Evolutionary conservation across 2,888 invertebrate species (phyloP).

Genomic region (Dascillus cervinus): DNA sequence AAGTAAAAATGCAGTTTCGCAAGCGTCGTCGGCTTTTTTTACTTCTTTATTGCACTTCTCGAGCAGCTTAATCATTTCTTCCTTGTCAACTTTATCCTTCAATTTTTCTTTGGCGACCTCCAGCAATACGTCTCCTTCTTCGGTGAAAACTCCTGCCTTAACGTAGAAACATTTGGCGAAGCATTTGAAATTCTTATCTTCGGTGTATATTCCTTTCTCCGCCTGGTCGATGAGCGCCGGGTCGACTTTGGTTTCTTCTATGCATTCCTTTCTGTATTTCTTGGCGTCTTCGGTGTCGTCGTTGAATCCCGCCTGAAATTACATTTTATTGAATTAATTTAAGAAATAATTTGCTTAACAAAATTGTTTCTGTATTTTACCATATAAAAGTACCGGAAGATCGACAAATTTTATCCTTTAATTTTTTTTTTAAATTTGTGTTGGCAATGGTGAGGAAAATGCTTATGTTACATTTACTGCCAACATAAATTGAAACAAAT

Average conservation of each 20-base stretch:
- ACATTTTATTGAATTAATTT: no score
- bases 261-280: slow-evolving; percentile 23
- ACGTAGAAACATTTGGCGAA: slow-evolving; percentile 45
- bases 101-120: slow-evolving; percentile 39
- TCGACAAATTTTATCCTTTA: no score
- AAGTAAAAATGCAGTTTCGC: slow-evolving; percentile 21
- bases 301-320: background rate
- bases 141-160: slow-evolving; percentile 42
- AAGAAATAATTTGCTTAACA: no score
- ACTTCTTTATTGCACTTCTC: slow-evolving; percentile 43
- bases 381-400: no score
- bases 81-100: slow-evolving; percentile 39
- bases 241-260: slow-evolving; percentile 31
- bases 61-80: slow-evolving; percentile 33
- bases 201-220: slow-evolving; percentile 43
- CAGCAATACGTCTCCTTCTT: slow-evolving; percentile 9
- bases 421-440: no score
- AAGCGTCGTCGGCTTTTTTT: slow-evolving; percentile 33
- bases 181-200: slow-evolving; percentile 43
- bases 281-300: no score
- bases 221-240: slow-evolving; percentile 28
- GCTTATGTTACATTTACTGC: no score
- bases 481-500: no score
- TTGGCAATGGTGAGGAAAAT: no score
- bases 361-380: no score